Evolutionary conservation across 2,888 invertebrate species (phyloP), one percentile per base, ranked within the genome.

Genomic region (Brachyptera risi): DNA sequence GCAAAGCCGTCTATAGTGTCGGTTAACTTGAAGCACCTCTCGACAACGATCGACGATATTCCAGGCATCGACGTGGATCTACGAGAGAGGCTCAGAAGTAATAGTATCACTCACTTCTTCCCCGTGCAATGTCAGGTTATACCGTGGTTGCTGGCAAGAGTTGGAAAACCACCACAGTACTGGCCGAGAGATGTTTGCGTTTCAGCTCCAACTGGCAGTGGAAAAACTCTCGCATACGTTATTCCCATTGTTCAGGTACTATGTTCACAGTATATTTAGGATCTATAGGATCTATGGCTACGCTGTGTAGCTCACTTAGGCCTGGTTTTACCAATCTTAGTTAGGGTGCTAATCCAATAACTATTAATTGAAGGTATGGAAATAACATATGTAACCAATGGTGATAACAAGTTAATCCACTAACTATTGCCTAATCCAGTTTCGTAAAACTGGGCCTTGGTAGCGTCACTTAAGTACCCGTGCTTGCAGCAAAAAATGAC

Each of bases 181-280:
- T 85, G 90, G 76, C 90, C 93, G 0, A 83, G 88, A 67, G 98
- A 99, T 74, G 80, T 96, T 57, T 98, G 98, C 77, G 92, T 99
- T 26, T 96, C 95, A 42, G 96, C 97, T 17, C 96, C 98, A 1
- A 98, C 98, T 1, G 97, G 96, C 17, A 96, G 96, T 79, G 98
- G 98, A 19, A 98, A 98, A 79, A 98, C 98, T 1, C 76, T 98
- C 61, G 88, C 96, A 2, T 98, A 92, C 82, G 93, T 92, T 51
- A 76, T 98, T 64, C 98, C 98, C 5, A 85, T 97, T 50, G 78
- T 97, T 37, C 91, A 95, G 78, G 81, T 86, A 73, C 66, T 21
- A 24, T 7, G 31, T 5, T 11, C 11, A 31, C 31, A 31, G 31
- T n/a, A n/a, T n/a, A n/a, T n/a, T n/a, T n/a, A n/a, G n/a, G n/a